These are phyloP conservation scores for Macrosteles quadrilineatus DNA, from an alignment of 1,140 invertebrate genomes.

Conservation along the genomic window DNA sequence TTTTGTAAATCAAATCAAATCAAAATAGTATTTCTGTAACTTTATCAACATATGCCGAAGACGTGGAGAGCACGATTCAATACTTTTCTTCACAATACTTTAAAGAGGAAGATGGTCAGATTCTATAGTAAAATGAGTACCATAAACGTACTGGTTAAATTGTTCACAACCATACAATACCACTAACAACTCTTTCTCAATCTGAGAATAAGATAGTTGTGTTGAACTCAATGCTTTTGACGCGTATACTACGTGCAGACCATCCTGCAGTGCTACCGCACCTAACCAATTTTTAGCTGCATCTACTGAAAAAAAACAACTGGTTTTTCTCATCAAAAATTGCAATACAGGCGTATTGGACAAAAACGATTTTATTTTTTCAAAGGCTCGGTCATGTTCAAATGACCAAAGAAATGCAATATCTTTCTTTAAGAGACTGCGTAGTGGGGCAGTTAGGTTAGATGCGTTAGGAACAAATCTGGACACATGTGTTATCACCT, in stretches of 20 bases:
- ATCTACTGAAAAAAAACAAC: not conserved
- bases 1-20: not conserved
- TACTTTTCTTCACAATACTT: not conserved
- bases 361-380: not conserved
- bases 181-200: conserved; percentile 51
- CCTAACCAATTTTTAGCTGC: not conserved
- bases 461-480: not conserved
- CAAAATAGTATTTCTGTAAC: conserved; percentile 3
- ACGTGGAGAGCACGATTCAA: not conserved
- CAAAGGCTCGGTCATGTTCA: not conserved
- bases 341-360: not conserved
- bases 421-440: not conserved
- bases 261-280: not conserved
- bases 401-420: not conserved
- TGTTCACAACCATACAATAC: conserved; percentile 45
- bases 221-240: conserved; percentile 28
- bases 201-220: conserved; percentile 50
- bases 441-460: not conserved
- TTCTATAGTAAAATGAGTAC: conserved; percentile 2
- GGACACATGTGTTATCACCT: not conserved
- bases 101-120: not conserved
- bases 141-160: conserved; percentile 42
- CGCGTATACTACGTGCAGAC: not conserved
- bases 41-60: conserved; percentile 2
- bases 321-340: conserved; percentile 1